Evolutionary conservation across 2,113 vertebrate genomes (phyloP).

Genomic region (Burhinus bistriatus): DNA sequence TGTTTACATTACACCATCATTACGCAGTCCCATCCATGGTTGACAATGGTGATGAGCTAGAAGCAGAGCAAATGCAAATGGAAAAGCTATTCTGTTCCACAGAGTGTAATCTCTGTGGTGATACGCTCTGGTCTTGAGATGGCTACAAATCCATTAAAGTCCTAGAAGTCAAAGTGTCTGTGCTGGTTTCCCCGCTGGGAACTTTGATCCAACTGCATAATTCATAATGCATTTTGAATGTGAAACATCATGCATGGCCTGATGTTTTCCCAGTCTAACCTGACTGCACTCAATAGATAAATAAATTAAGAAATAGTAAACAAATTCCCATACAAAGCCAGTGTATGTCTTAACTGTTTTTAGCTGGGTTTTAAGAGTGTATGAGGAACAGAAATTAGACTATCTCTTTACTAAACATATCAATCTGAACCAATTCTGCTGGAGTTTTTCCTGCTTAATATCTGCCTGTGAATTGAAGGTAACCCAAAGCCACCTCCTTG

Average conservation of each 20-base stretch:
- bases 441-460: background rate
- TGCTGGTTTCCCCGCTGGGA: background rate
- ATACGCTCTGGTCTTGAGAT: background rate
- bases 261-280: background rate
- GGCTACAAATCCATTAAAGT: background rate
- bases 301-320: background rate
- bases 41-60: background rate
- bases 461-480: background rate
- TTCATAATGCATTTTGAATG: background rate
- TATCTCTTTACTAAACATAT: background rate
- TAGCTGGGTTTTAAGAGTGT: background rate
- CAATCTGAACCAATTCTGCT: background rate
- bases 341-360: background rate
- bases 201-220: background rate
- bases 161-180: background rate
- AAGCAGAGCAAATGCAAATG: background rate
- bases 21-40: rapidly evolving
- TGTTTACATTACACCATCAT: background rate
- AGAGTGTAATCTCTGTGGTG: background rate
- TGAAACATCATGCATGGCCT: background rate
- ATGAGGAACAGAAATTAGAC: background rate
- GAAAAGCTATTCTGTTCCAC: background rate
- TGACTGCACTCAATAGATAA: background rate
- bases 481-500: background rate
- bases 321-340: background rate